A percentile compares a stretch with the other conserved stretches of the same genome.
Evolutionary conservation across 2,113 vertebrate species (phyloP).

Genomic region (Oenanthe melanoleuca): DNA sequence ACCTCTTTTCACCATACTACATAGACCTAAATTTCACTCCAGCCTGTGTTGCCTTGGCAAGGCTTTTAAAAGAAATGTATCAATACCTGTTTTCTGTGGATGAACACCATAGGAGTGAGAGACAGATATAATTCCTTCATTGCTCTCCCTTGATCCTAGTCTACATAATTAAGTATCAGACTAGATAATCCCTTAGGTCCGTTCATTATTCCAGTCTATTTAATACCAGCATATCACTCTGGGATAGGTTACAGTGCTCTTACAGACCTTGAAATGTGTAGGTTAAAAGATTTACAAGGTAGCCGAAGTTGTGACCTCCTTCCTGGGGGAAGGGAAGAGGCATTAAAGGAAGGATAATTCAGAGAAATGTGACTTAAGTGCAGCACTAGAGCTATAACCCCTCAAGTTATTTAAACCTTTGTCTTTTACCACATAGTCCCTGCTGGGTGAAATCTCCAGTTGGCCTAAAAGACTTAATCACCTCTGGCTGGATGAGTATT

Average conservation of each 20-base stretch:
- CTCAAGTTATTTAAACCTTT: slow-evolving; percentile 30
- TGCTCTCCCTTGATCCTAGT: slow-evolving; percentile 14
- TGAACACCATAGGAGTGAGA: neutral
- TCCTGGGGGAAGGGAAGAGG: neutral
- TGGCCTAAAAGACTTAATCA: slow-evolving; percentile 60
- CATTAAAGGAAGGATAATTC: neutral
- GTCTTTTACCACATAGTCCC: neutral
- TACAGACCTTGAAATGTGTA: neutral
- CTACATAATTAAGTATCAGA: slow-evolving; percentile 66
- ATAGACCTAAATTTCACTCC: neutral
- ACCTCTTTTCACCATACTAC: neutral
- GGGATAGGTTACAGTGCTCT: neutral
- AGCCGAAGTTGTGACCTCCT: slow-evolving; percentile 11
- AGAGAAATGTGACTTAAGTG: slow-evolving; percentile 7
- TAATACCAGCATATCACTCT: slow-evolving; percentile 45
- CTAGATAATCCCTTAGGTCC: slow-evolving; percentile 51
- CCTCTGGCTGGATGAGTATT: slow-evolving; percentile 64
- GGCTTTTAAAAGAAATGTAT: neutral
- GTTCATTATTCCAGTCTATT: slow-evolving; percentile 64
- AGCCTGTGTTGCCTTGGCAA: neutral
- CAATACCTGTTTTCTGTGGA: neutral
- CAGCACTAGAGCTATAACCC: slow-evolving; percentile 1
- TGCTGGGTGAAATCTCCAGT: slow-evolving; percentile 58
- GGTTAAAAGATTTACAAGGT: slow-evolving; percentile 38
- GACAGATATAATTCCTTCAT: slow-evolving; percentile 31